phyloP scores from a whole-genome alignment of 2,113 vertebrate genomes.

The Casuarius casuarius region DNA sequence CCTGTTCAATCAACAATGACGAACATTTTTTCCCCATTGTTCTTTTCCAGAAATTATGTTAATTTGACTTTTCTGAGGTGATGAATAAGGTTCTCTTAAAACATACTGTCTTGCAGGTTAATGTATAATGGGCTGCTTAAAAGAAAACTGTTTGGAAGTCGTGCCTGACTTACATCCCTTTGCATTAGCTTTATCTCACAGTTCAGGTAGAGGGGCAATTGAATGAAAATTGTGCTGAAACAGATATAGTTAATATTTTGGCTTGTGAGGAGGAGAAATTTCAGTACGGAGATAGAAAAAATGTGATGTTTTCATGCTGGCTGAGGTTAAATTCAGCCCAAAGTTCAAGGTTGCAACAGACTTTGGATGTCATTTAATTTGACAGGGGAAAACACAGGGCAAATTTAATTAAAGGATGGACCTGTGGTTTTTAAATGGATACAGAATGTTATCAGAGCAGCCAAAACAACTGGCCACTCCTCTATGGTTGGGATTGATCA shows the following conservation, averaged over 20 bases:
- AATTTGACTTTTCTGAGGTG: conserved; percentile 81
- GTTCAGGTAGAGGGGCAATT: neutral
- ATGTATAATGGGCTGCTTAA: conserved; percentile 52
- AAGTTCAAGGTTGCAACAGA: neutral
- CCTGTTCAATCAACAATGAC: conserved; percentile 81
- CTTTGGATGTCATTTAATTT: neutral
- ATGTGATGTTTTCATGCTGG: neutral
- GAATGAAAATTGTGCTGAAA: neutral
- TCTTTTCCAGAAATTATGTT: conserved; percentile 80
- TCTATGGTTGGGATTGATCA: neutral
- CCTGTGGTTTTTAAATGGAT: neutral
- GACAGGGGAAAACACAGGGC: neutral
- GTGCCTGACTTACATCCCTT: neutral
- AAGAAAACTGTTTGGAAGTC: neutral
- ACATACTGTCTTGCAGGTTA: conserved; percentile 66
- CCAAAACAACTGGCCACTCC: neutral
- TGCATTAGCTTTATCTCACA: neutral
- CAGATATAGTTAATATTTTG: neutral
- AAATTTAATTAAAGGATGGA: neutral
- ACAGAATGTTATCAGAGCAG: rapidly evolving
- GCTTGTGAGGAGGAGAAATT: neutral
- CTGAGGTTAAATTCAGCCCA: neutral
- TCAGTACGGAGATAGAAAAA: neutral
- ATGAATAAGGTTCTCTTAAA: conserved; percentile 74
- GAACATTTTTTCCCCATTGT: conserved; percentile 76